Conservation (phyloP, 1,140 invertebrate species). For the Archegozetes longisetosus region DNA sequence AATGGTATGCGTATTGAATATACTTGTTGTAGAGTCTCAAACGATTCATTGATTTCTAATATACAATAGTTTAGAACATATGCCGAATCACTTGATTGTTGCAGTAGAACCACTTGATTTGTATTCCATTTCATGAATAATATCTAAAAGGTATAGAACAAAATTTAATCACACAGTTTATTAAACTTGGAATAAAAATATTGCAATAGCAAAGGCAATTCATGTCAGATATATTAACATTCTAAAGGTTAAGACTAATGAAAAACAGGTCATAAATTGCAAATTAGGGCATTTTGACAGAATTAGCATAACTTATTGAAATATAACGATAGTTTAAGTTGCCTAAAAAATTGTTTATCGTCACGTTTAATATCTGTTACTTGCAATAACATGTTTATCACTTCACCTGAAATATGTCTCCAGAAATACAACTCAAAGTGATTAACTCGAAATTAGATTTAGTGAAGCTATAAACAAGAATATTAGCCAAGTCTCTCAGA, state of each 20-base stretch:
- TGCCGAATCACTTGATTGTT: not conserved
- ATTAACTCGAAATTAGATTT: not conserved
- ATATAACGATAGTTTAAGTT: too few species aligned
- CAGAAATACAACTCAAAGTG: not conserved
- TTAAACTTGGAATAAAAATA: too few species aligned
- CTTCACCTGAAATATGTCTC: not conserved
- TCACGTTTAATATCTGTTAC: not conserved
- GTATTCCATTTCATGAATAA: not conserved
- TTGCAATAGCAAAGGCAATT: too few species aligned
- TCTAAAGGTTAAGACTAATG: too few species aligned
- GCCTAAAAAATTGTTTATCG: too few species aligned
- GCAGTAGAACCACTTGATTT: constrained; percentile 7
- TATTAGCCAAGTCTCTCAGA: not conserved
- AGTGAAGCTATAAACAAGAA: not conserved
- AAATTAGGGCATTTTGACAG: too few species aligned
- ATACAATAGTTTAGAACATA: not conserved
- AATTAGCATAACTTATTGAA: too few species aligned
- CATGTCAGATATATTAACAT: too few species aligned
- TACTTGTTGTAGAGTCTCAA: constrained; percentile 4
- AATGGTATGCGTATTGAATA: constrained; percentile 6
- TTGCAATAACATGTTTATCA: not conserved
- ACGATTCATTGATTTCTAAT: not conserved
- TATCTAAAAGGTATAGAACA: not conserved
- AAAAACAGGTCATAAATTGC: too few species aligned
- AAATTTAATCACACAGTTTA: not conserved